These are phyloP conservation scores for Larimichthys polyactis DNA, from an alignment of 2,113 vertebrate species.

Conservation along the genomic window DNA sequence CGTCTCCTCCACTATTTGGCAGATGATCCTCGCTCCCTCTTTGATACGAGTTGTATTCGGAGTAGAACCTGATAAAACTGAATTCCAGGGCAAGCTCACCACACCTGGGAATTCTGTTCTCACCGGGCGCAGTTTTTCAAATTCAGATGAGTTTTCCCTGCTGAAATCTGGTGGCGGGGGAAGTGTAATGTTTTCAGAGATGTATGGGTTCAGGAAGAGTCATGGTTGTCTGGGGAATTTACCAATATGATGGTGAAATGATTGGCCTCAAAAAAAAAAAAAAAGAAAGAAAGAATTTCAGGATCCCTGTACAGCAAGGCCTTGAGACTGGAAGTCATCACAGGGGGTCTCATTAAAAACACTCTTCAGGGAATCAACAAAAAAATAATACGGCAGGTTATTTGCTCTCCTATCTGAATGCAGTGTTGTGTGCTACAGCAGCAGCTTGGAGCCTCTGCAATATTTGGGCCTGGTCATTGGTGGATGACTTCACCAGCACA, in stretches of 20 bases:
- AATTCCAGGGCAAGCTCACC: constrained; percentile 67
- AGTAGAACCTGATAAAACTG: constrained; percentile 62
- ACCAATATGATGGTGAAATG: constrained; percentile 66
- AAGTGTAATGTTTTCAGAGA: constrained; percentile 60
- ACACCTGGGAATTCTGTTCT: constrained; percentile 70
- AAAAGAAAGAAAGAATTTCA: not conserved
- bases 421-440: constrained; percentile 30
- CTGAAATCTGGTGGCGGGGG: constrained; percentile 49
- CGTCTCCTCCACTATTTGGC: constrained; percentile 37
- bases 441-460: constrained; percentile 9
- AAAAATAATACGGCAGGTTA: constrained; percentile 5
- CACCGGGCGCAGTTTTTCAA: constrained; percentile 59
- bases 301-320: constrained; percentile 34
- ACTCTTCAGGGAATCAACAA: constrained; percentile 69
- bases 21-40: constrained; percentile 53
- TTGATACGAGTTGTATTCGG: constrained; percentile 54
- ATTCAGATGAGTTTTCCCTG: constrained; percentile 66
- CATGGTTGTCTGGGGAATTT: constrained; percentile 70
- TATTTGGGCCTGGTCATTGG: constrained; percentile 34
- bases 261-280: constrained; percentile 55
- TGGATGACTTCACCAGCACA: constrained; percentile 34
- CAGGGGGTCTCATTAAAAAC: constrained; percentile 78
- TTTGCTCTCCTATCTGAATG: constrained; percentile 42
- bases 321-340: constrained; percentile 64
- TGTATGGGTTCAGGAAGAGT: constrained; percentile 56